Evolutionary conservation across 2,797 vertebrate species (phyloP).

Genomic region (Enteromius trimaculatus): DNA sequence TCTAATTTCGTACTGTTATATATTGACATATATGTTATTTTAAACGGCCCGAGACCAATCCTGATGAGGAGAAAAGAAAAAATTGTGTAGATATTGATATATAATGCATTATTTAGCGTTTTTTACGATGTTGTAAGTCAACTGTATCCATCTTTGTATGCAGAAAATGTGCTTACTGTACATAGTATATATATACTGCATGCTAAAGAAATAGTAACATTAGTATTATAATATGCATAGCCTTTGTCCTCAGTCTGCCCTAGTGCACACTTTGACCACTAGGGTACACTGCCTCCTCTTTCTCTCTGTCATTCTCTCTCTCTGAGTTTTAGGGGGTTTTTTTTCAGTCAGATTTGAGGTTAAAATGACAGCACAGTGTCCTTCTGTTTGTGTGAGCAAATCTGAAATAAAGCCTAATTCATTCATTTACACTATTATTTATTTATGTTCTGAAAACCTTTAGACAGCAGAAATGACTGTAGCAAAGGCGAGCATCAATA

Average conservation of each 20-base stretch:
- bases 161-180: not conserved
- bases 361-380: not conserved
- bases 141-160: not conserved
- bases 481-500: not conserved
- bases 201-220: not conserved
- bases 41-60: not conserved
- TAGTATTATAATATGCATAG: not conserved
- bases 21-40: not conserved
- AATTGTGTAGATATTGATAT: not conserved
- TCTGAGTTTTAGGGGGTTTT: not conserved
- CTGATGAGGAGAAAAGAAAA: not conserved
- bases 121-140: not conserved
- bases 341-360: not conserved
- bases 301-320: slow-evolving; percentile 27
- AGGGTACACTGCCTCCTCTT: slow-evolving; percentile 78
- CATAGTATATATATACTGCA: not conserved
- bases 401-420: not conserved
- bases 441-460: not conserved
- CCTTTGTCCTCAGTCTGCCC: slow-evolving; percentile 31
- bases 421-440: not conserved
- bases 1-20: not conserved
- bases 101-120: not conserved
- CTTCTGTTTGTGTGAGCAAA: not conserved
- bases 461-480: not conserved
- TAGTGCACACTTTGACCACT: slow-evolving; percentile 71